A percentile compares a stretch with the other conserved stretches of the same genome.
These are phyloP conservation scores for Malacoctenus gilli DNA, from an alignment of 2,797 vertebrate genomes.

Conservation along the genomic window DNA sequence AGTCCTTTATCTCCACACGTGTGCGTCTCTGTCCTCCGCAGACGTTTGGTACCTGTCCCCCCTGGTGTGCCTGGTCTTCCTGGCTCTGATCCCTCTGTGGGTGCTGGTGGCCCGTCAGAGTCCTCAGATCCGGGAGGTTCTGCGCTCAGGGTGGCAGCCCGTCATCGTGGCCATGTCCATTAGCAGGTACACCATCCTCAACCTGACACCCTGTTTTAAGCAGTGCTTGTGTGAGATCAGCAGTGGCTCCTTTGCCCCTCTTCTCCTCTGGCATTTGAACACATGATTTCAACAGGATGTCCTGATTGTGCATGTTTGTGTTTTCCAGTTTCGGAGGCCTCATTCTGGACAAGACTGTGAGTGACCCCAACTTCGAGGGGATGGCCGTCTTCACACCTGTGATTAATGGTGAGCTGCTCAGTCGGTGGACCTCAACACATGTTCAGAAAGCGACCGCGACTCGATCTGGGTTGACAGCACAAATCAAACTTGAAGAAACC, in stretches of 20 bases:
- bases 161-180: constrained; percentile 95
- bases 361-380: constrained; percentile 87
- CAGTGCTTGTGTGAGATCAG: no score
- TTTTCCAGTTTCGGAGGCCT: constrained; percentile 89
- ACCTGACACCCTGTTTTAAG: no score
- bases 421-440: no score
- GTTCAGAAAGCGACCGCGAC: no score
- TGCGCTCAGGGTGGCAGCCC: constrained; percentile 92
- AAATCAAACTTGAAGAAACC: no score
- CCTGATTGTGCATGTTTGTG: no score
- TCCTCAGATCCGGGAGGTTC: constrained; percentile 86
- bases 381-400: constrained; percentile 96
- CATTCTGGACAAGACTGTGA: constrained; percentile 92
- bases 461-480: no score
- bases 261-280: no score
- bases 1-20: no score
- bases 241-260: no score
- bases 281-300: background rate
- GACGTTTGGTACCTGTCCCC: constrained; percentile 87
- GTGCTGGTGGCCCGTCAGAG: constrained; percentile 85
- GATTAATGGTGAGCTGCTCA: constrained; percentile 87
- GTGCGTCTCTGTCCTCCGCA: no score
- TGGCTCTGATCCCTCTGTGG: constrained; percentile 90
- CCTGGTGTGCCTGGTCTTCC: constrained; percentile 86
- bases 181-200: constrained; percentile 86